Conservation (phyloP, 2,113 vertebrate genomes). For the Phyllostomus hastatus region DNA sequence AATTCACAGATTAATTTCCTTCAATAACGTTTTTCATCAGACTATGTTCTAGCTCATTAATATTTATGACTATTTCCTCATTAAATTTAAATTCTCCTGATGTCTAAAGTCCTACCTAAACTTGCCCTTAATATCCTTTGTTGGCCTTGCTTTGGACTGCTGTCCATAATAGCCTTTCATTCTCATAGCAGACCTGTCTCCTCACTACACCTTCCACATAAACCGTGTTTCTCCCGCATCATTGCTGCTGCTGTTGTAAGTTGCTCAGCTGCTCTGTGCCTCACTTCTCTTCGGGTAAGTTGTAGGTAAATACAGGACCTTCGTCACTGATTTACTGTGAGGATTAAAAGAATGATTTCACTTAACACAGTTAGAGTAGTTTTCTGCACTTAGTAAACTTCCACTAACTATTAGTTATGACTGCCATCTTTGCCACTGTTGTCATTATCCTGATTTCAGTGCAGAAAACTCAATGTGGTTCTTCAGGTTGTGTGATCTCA, state of each 20-base stretch:
- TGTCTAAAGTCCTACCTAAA: background rate
- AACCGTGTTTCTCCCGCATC: background rate
- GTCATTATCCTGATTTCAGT: background rate
- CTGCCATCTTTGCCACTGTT: background rate
- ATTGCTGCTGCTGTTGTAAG: background rate
- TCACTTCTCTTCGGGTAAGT: background rate
- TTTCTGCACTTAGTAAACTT: background rate
- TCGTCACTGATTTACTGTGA: background rate
- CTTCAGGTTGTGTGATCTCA: background rate
- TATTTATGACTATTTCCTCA: background rate
- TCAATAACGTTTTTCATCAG: background rate
- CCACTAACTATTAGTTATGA: background rate
- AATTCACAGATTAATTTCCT: background rate
- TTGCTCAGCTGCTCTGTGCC: background rate
- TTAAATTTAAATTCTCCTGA: background rate
- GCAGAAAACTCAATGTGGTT: slow-evolving; percentile 10
- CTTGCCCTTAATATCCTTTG: background rate
- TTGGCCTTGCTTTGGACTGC: background rate
- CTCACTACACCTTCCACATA: background rate
- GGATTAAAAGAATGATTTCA: background rate
- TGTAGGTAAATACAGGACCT: background rate
- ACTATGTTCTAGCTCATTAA: background rate
- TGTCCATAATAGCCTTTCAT: background rate
- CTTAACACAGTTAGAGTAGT: background rate
- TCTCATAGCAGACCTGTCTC: background rate